Conservation (phyloP, 1,140 invertebrate species). For the Tetraneura akinire region DNA sequence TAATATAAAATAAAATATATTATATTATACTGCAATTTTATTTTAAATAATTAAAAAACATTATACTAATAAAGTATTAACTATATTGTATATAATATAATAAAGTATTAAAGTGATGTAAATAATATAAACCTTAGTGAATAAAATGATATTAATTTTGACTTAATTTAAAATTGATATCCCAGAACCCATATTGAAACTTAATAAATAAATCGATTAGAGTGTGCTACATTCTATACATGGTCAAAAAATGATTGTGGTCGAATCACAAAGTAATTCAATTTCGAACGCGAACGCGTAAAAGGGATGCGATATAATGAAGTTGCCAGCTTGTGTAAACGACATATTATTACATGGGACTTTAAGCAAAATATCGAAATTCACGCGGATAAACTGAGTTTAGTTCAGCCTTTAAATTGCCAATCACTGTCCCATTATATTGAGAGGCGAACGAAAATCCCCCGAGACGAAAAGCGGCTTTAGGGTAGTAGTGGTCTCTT, state of each 20-base stretch:
- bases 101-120: too few species aligned
- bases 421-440: constrained; percentile 51
- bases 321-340: constrained; percentile 43
- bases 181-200: background rate
- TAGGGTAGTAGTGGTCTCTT: constrained; percentile 9
- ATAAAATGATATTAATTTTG: background rate
- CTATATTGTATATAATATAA: background rate
- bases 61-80: too few species aligned
- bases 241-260: constrained; percentile 32
- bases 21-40: background rate
- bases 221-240: constrained; percentile 2
- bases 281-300: constrained; percentile 39
- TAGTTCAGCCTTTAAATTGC: constrained; percentile 51
- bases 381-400: constrained; percentile 51
- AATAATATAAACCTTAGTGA: too few species aligned
- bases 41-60: background rate
- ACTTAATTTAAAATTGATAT: constrained; percentile 1
- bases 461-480: constrained; percentile 45
- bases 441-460: constrained; percentile 44
- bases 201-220: constrained; percentile 45
- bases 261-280: constrained; percentile 26
- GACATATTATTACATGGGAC: constrained; percentile 45
- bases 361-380: constrained; percentile 50
- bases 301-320: constrained; percentile 30
- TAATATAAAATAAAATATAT: too few species aligned